These are phyloP conservation scores for Himalopsyche kuldschensis DNA, from an alignment of 2,888 invertebrate species.

Conservation along the genomic window DNA sequence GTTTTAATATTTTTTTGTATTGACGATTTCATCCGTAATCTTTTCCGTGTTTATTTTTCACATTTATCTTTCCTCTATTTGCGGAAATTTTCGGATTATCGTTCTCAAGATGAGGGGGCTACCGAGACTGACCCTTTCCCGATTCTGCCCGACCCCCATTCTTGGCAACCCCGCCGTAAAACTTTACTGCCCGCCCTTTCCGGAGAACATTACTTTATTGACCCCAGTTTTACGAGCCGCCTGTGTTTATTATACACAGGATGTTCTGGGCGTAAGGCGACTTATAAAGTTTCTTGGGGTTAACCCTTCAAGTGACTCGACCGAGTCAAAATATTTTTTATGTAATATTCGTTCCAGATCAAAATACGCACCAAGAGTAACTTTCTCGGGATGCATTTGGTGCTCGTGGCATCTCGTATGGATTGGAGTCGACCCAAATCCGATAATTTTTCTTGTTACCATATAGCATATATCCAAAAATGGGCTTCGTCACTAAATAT, in stretches of 20 bases:
- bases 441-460: too few species aligned
- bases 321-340: neutral
- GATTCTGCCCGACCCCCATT: conserved; percentile 23
- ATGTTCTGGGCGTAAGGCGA: neutral
- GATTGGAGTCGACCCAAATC: too few species aligned
- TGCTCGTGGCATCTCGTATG: too few species aligned
- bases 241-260: conserved; percentile 3
- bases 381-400: too few species aligned
- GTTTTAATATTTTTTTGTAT: too few species aligned
- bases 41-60: neutral
- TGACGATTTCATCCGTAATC: too few species aligned
- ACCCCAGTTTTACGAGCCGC: conserved; percentile 32
- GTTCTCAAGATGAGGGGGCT: neutral
- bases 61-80: neutral
- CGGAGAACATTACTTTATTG: conserved; percentile 30
- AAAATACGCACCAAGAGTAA: too few species aligned
- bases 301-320: neutral
- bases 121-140: conserved; percentile 3
- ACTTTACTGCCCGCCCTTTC: conserved; percentile 44
- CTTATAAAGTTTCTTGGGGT: neutral
- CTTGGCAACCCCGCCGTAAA: conserved; percentile 42
- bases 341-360: too few species aligned
- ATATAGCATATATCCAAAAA: too few species aligned
- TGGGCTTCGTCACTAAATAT: too few species aligned
- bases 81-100: neutral